Percentiles rank a stretch among this genome's conserved stretches.
Evolutionary conservation across 1,140 invertebrate genomes (phyloP).

Genomic region (Diprion similis): DNA sequence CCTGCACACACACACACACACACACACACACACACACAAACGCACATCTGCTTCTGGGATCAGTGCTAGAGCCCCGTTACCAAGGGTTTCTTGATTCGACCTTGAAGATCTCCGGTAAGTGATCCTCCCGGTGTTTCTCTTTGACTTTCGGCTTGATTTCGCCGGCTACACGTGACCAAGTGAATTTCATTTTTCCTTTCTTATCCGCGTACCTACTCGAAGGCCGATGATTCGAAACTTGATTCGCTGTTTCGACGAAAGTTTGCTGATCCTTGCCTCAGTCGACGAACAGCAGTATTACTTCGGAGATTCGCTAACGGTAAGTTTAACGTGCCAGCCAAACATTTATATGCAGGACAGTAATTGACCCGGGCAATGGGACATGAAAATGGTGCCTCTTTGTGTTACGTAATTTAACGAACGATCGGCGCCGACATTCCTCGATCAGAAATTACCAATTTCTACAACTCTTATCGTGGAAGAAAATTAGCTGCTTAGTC

Average conservation of each 20-base stretch:
- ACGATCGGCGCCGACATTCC: too few relatives aligned
- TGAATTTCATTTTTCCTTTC: not conserved
- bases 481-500: too few relatives aligned
- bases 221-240: not conserved
- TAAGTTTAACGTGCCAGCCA: slow-evolving; percentile 3
- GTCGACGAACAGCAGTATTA: too few relatives aligned
- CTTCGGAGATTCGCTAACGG: not conserved
- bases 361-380: not conserved
- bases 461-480: too few relatives aligned
- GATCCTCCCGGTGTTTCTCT: not conserved
- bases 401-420: too few relatives aligned
- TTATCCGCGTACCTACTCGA: not conserved
- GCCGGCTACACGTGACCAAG: not conserved
- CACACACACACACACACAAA: too few relatives aligned
- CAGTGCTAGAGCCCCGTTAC: not conserved
- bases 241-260: not conserved
- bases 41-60: not conserved
- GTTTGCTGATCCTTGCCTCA: too few relatives aligned
- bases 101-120: not conserved
- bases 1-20: not conserved
- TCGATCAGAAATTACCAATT: too few relatives aligned
- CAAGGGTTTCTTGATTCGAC: not conserved
- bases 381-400: too few relatives aligned
- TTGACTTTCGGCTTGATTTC: not conserved
- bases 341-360: not conserved